Conservation (phyloP, 2,888 invertebrate genomes). For the Agrochola circellaris region DNA sequence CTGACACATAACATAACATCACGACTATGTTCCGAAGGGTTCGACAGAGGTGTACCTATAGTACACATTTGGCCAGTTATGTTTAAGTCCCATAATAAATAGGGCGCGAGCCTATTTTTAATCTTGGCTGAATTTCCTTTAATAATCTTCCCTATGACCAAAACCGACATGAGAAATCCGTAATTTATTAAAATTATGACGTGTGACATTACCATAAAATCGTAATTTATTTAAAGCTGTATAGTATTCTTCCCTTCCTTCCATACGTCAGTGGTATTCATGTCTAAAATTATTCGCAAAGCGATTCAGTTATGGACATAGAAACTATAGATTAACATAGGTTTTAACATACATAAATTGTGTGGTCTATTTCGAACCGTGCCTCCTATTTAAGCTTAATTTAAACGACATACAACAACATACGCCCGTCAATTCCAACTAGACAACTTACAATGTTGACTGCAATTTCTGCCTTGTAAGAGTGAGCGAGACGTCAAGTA, state of each 20-base stretch:
- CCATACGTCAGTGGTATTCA: not conserved
- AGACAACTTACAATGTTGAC: slow-evolving; percentile 52
- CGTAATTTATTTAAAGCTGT: no score
- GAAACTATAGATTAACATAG: not conserved
- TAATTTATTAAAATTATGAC: not conserved
- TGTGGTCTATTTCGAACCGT: not conserved
- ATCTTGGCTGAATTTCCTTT: not conserved
- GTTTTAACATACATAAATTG: slow-evolving; percentile 3
- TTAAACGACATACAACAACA: slow-evolving; percentile 32
- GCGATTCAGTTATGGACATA: not conserved
- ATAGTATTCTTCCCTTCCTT: not conserved
- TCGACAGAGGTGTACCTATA: not conserved
- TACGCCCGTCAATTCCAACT: slow-evolving; percentile 32
- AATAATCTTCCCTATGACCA: not conserved
- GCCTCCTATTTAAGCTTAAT: slow-evolving; percentile 1
- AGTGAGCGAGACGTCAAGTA: slow-evolving; percentile 56
- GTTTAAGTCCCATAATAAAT: not conserved
- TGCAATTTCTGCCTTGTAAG: slow-evolving; percentile 43
- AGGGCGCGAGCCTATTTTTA: no score
- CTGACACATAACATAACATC: not conserved
- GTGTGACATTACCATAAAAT: not conserved
- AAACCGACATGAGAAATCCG: not conserved
- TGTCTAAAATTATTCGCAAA: not conserved
- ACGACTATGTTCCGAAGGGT: not conserved
- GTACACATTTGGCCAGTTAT: not conserved